Percentiles rank a stretch among this genome's conserved stretches.
Conservation (phyloP, 2,888 invertebrate species). For the Cyclophora albipunctata region DNA sequence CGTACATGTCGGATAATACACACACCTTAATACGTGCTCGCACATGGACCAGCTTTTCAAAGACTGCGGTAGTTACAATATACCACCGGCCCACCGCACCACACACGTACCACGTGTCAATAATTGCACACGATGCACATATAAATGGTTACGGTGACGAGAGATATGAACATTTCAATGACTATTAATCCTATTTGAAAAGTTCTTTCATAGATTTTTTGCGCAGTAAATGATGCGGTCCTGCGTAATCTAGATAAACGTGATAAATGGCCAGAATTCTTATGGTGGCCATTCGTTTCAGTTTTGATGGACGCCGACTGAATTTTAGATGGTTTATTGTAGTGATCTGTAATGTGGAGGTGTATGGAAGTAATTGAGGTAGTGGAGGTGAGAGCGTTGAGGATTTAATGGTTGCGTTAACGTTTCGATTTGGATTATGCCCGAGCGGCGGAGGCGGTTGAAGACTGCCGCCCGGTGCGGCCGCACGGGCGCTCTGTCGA, state of each 20-base stretch:
- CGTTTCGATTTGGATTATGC: too few species aligned
- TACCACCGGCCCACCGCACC: too few species aligned
- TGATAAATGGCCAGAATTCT: constrained; percentile 54
- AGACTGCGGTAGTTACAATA: too few species aligned
- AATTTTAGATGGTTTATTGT: constrained; percentile 32
- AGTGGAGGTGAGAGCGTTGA: constrained; percentile 17
- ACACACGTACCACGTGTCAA: too few species aligned
- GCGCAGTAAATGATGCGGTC: constrained; percentile 48
- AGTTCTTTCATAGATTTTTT: constrained; percentile 44
- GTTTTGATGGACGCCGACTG: constrained; percentile 41
- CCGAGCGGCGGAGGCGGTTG: too few species aligned
- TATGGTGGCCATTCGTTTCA: constrained; percentile 41
- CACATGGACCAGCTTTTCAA: not conserved
- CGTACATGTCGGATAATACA: constrained; percentile 5
- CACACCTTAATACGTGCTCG: constrained; percentile 7
- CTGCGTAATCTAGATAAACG: constrained; percentile 56
- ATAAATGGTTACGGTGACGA: too few species aligned
- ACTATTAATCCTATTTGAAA: constrained; percentile 39
- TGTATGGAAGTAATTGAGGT: constrained; percentile 18
- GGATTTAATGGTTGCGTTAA: constrained; percentile 22
- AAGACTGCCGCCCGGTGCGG: too few species aligned
- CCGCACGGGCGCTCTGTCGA: too few species aligned
- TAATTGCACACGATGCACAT: too few species aligned
- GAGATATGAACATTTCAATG: too few species aligned
- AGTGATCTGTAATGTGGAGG: constrained; percentile 29